Evolutionary conservation across 2,113 vertebrate genomes (phyloP).

Genomic region (Aix galericulata): DNA sequence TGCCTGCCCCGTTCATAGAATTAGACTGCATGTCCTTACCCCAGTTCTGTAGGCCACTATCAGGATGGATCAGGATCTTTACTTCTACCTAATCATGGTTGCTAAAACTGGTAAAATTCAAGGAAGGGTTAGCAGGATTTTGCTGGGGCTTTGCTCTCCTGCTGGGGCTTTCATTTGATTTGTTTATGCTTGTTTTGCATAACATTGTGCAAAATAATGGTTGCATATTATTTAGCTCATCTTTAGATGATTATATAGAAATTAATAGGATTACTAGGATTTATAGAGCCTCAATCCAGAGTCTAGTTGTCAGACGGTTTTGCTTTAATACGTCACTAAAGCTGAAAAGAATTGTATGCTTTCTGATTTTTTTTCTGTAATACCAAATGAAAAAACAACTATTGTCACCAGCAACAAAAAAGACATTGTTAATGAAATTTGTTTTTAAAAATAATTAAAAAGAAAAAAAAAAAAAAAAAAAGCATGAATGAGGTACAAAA

Average conservation of each 20-base stretch:
- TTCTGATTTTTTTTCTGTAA: not conserved
- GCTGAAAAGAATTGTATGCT: not conserved
- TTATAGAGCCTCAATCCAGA: not conserved
- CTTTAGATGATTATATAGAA: not conserved
- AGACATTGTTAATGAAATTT: not conserved
- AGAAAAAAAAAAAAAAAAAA: fast-evolving
- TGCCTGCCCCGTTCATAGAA: not conserved
- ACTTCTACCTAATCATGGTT: not conserved
- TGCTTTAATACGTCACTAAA: not conserved
- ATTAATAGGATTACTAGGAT: not conserved
- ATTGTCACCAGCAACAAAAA: not conserved
- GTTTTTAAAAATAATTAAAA: not conserved
- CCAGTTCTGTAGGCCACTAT: not conserved
- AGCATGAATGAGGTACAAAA: not conserved
- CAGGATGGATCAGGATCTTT: not conserved
- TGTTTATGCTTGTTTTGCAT: not conserved
- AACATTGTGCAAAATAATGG: not conserved
- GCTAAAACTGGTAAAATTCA: not conserved
- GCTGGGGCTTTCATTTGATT: not conserved
- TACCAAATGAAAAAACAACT: not conserved
- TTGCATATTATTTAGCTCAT: not conserved
- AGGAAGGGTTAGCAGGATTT: not conserved
- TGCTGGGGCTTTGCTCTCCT: not conserved
- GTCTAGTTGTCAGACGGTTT: not conserved
- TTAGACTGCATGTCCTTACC: not conserved